Conservation (phyloP, 2,888 invertebrate species). For the Achlya flavicornis region DNA sequence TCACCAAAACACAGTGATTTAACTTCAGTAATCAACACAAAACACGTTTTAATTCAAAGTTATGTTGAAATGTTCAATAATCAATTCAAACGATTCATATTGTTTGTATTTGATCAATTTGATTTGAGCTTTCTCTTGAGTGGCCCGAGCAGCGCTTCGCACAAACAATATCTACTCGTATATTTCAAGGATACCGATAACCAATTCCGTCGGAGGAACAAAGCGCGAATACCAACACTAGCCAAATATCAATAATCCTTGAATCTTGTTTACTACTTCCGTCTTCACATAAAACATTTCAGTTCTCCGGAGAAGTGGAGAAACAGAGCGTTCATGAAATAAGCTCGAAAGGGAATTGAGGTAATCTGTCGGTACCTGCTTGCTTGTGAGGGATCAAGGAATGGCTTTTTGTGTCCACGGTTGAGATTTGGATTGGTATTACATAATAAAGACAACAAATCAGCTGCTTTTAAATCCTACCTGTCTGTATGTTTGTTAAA, state of each 20-base stretch:
- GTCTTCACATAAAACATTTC: background rate
- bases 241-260: conserved; percentile 5
- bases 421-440: too few species aligned
- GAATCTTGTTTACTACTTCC: conserved; percentile 4
- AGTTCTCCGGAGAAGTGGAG: background rate
- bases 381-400: too few species aligned
- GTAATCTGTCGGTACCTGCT: background rate
- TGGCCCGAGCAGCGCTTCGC: background rate
- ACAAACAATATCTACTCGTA: background rate
- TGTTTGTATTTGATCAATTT: too few species aligned
- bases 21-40: too few species aligned
- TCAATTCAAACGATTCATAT: background rate
- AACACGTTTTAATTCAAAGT: too few species aligned
- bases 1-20: too few species aligned
- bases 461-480: too few species aligned
- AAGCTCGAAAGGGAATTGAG: background rate
- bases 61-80: background rate
- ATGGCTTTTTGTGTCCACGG: too few species aligned
- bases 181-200: background rate
- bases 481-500: too few species aligned
- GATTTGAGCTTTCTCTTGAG: background rate
- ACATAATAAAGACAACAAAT: too few species aligned
- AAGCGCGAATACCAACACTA: background rate
- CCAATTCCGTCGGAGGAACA: conserved; percentile 1
- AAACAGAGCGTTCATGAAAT: background rate